Conservation (phyloP, 1,140 invertebrate species). For the Penaeus indicus region DNA sequence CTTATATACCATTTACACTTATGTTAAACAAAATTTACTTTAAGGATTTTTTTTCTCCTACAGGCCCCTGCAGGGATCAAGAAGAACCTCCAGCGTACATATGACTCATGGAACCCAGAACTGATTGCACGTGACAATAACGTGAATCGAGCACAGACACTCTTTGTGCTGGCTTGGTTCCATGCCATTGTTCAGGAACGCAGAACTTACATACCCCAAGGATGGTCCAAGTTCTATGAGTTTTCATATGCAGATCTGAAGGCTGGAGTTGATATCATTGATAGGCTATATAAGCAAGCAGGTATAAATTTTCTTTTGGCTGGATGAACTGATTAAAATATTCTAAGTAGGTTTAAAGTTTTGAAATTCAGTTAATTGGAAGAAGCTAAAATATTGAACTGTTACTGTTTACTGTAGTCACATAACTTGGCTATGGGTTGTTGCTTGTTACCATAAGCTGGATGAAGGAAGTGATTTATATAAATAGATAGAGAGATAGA, state of each 20-base stretch:
- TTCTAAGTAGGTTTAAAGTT: neutral
- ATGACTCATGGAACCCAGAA: slow-evolving; percentile 75
- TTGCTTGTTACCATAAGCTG: too few species aligned
- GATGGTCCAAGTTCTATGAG: slow-evolving; percentile 91
- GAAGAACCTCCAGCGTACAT: slow-evolving; percentile 76
- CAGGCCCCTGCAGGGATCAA: slow-evolving; percentile 78
- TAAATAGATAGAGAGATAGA: slow-evolving; percentile 25
- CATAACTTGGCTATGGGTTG: too few species aligned
- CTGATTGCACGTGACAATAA: slow-evolving; percentile 71
- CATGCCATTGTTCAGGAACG: slow-evolving; percentile 91
- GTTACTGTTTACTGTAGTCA: too few species aligned
- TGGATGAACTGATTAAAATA: neutral
- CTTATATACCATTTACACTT: neutral
- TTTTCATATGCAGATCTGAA: slow-evolving; percentile 88
- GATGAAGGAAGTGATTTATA: slow-evolving; percentile 14
- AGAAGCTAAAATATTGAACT: too few species aligned
- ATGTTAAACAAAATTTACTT: neutral
- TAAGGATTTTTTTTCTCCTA: slow-evolving; percentile 67
- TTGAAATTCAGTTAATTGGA: too few species aligned
- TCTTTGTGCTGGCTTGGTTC: slow-evolving; percentile 83
- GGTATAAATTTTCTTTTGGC: slow-evolving; percentile 18
- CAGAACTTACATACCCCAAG: slow-evolving; percentile 87
- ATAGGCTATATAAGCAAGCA: slow-evolving; percentile 74
- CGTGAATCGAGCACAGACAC: slow-evolving; percentile 74
- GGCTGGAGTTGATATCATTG: slow-evolving; percentile 81